A percentile compares a stretch with the other conserved stretches of the same genome.
These are phyloP conservation scores for Gorsachius goisagi DNA, from an alignment of 2,113 vertebrate genomes.

Conservation along the genomic window DNA sequence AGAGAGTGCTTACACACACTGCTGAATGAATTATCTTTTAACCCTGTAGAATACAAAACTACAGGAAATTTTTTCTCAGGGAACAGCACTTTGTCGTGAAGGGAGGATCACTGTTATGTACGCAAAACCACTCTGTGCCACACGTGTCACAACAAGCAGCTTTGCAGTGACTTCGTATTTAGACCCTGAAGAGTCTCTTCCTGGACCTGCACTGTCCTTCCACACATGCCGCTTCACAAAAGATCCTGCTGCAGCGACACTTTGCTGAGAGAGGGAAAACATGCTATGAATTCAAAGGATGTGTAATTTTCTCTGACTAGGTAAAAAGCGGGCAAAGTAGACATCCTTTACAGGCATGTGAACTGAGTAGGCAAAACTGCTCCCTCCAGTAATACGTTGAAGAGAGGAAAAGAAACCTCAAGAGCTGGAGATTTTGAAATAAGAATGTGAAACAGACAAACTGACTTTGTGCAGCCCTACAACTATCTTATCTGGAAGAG, in stretches of 20 bases:
- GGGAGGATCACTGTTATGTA: background rate
- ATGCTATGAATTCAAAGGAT: background rate
- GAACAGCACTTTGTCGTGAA: background rate
- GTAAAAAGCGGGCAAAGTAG: background rate
- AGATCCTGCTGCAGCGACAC: background rate
- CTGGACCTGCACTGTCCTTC: background rate
- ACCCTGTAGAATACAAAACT: background rate
- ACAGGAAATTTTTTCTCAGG: background rate
- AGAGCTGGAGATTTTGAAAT: background rate
- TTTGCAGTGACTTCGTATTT: background rate
- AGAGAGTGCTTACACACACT: background rate
- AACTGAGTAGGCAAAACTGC: background rate
- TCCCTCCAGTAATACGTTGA: background rate
- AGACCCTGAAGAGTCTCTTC: background rate
- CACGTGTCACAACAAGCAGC: background rate
- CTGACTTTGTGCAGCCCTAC: background rate
- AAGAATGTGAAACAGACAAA: background rate
- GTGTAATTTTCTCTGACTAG: background rate
- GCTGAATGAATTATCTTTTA: background rate
- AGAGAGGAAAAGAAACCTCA: background rate
- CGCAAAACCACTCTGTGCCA: background rate
- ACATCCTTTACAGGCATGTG: background rate
- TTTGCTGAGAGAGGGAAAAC: background rate
- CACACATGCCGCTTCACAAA: background rate
- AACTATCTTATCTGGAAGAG: background rate